Percentiles rank a stretch among this genome's conserved stretches.
Conservation (phyloP, 2,797 vertebrate species). For the Lithobates sylvaticus region DNA sequence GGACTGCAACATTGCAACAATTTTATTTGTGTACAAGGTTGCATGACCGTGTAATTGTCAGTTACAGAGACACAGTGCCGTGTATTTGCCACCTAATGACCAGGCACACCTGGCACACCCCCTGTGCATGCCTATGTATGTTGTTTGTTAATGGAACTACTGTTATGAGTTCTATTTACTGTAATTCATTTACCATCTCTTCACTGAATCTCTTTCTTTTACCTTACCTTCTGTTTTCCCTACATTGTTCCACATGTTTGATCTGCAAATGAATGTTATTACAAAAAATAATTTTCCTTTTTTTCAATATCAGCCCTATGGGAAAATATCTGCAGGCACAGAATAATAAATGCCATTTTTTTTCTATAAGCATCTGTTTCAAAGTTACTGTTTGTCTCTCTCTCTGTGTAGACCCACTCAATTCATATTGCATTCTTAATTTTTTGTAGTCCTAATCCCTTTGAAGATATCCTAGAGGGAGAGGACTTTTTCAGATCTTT, state of each 20-base stretch:
- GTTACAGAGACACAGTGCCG: no score
- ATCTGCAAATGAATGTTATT: conserved; percentile 36
- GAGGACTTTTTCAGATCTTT: conserved; percentile 5
- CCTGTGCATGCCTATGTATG: no score
- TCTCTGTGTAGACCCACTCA: conserved; percentile 21
- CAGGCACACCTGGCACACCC: no score
- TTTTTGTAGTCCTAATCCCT: conserved; percentile 35
- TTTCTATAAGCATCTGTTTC: conserved; percentile 17
- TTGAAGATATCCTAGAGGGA: conserved; percentile 18
- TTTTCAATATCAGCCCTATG: conserved; percentile 27
- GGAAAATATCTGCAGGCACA: conserved; percentile 26
- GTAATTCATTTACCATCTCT: conserved; percentile 4
- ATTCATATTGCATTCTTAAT: conserved; percentile 14
- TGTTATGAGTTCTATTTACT: conserved; percentile 1
- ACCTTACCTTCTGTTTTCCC: conserved; percentile 23
- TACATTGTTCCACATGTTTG: conserved; percentile 17
- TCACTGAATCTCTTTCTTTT: conserved; percentile 19
- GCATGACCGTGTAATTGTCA: no score
- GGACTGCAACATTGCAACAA: no score
- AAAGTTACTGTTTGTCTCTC: conserved; percentile 18
- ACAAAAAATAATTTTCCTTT: conserved; percentile 16
- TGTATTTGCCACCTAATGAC: no score
- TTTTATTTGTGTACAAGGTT: no score
- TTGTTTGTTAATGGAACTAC: no score
- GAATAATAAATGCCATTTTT: neutral